These are phyloP conservation scores for Ceratina australensis DNA, from an alignment of 1,140 invertebrate species.

Conservation along the genomic window DNA sequence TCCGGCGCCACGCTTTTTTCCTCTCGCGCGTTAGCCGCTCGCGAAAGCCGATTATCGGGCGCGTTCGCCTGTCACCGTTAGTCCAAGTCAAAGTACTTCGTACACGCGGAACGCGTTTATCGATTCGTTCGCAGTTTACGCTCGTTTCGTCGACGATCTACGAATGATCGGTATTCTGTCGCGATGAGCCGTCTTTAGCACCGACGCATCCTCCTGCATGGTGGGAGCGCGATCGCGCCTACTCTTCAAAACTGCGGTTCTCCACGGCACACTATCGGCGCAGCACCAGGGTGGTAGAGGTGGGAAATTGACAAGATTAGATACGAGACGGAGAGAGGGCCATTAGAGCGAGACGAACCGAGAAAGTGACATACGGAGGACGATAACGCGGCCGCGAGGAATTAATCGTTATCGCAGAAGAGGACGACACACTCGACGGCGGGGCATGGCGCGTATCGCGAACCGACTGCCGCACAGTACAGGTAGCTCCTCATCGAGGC, in stretches of 20 bases:
- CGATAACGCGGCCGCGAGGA: not conserved
- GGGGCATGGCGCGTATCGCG: conserved; percentile 19
- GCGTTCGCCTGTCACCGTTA: not conserved
- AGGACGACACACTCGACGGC: conserved; percentile 5
- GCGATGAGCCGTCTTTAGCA: not conserved
- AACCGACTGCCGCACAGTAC: conserved; percentile 32
- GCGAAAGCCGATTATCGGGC: conserved; percentile 44
- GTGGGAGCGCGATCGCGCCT: conserved; percentile 2
- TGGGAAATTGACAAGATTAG: not conserved
- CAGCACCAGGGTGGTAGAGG: too few species aligned
- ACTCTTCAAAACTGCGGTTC: not conserved
- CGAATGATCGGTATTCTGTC: not conserved
- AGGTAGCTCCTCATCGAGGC: conserved; percentile 31
- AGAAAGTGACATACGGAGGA: not conserved
- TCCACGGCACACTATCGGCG: too few species aligned
- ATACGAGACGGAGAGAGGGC: not conserved
- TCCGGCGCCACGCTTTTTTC: not conserved
- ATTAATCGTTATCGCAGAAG: conserved; percentile 25
- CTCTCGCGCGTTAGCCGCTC: not conserved
- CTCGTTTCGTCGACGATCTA: not conserved
- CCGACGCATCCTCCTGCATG: not conserved
- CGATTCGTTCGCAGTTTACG: not conserved
- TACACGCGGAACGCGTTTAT: not conserved
- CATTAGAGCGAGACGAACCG: not conserved
- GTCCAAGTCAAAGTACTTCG: not conserved